A percentile compares a stretch with the other conserved stretches of the same genome.
phyloP scores from a whole-genome alignment of 2,113 vertebrate genomes.

The Heterotis niloticus region DNA sequence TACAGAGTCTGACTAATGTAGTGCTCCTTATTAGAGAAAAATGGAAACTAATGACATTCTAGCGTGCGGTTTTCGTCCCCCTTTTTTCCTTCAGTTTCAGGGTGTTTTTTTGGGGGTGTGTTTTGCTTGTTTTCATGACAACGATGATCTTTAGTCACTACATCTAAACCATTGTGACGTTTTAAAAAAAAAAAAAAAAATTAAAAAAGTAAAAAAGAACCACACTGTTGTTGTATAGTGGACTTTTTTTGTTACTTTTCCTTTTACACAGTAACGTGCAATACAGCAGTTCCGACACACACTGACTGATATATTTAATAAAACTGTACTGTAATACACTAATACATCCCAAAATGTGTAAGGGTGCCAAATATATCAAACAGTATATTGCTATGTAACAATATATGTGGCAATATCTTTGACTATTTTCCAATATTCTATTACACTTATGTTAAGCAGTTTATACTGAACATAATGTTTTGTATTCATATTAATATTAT shows the following conservation, averaged over 20 bases:
- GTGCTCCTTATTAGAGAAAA: slow-evolving; percentile 71
- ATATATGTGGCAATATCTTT: too few relatives aligned
- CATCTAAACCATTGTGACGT: slow-evolving; percentile 63
- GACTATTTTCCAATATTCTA: too few relatives aligned
- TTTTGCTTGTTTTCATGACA: slow-evolving; percentile 50
- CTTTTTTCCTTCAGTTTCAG: slow-evolving; percentile 20
- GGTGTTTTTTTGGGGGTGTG: slow-evolving; percentile 46
- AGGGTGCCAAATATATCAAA: too few relatives aligned
- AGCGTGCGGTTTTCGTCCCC: slow-evolving; percentile 66
- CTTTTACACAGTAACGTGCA: too few relatives aligned
- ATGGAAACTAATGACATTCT: slow-evolving; percentile 74
- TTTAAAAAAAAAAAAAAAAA: slow-evolving; percentile 68
- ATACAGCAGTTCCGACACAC: too few relatives aligned
- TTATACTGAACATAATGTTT: too few relatives aligned
- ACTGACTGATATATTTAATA: too few relatives aligned
- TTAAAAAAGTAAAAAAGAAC: slow-evolving; percentile 49
- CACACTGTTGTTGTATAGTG: background rate
- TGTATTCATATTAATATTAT: too few relatives aligned
- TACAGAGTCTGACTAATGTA: slow-evolving; percentile 72
- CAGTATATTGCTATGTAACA: too few relatives aligned
- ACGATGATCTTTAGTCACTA: slow-evolving; percentile 63
- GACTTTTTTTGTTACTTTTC: background rate
- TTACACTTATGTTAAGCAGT: too few relatives aligned
- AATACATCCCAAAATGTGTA: too few relatives aligned
- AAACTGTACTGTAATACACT: too few relatives aligned